These are phyloP conservation scores for Lycaon pictus DNA, from an alignment of 2,113 vertebrate genomes.

Conservation along the genomic window DNA sequence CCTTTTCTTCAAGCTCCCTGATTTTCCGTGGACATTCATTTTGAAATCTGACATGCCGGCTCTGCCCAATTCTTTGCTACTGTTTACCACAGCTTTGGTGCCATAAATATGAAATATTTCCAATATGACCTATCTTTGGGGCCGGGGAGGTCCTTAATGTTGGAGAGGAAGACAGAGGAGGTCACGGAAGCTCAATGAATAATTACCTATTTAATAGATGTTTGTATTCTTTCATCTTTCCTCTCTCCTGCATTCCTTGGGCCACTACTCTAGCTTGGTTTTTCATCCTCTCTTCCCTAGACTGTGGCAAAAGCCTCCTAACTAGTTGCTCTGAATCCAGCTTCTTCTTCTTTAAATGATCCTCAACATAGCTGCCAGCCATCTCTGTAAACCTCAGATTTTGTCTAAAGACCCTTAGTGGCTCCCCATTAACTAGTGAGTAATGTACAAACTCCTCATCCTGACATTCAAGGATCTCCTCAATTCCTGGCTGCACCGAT, in stretches of 20 bases:
- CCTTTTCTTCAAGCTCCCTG: slow-evolving; percentile 8
- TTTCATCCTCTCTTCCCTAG: background rate
- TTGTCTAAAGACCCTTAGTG: slow-evolving; percentile 13
- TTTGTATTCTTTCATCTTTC: background rate
- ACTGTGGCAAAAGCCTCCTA: background rate
- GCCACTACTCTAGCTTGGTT: background rate
- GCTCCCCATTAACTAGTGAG: background rate
- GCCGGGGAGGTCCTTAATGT: background rate
- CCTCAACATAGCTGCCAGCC: slow-evolving; percentile 32
- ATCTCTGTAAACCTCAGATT: slow-evolving; percentile 7
- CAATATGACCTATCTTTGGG: background rate
- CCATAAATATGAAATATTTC: slow-evolving; percentile 55
- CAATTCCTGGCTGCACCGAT: background rate
- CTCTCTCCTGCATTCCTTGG: background rate
- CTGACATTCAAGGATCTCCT: background rate
- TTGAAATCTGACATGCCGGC: slow-evolving; percentile 21
- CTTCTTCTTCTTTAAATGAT: background rate
- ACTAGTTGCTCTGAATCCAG: background rate
- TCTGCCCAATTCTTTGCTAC: slow-evolving; percentile 8
- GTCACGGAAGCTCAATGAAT: background rate
- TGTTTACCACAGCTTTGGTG: background rate
- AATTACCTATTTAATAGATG: slow-evolving; percentile 37
- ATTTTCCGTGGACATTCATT: slow-evolving; percentile 63
- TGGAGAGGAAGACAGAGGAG: background rate
- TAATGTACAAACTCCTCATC: background rate